Base-by-base conservation (phyloP, 2,113 vertebrate genomes). In the Ranitomeya imitator region DNA sequence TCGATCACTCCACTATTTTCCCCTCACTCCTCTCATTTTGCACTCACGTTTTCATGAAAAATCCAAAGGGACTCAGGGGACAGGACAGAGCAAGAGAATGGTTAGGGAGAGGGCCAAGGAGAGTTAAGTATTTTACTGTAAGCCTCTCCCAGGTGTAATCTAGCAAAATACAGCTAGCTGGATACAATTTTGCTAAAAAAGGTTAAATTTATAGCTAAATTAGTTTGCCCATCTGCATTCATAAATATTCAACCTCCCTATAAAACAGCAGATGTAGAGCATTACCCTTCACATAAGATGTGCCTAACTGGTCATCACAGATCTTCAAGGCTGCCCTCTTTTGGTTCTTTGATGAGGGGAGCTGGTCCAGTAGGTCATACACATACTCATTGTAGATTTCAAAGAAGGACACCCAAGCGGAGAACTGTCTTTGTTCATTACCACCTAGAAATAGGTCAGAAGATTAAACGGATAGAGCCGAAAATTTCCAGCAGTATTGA, bases 301-400 rank as follows among this genome's bases (percentile, higher is more conserved):
- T 97, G 82, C 97, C 96, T 31, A 92, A 93, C 69, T 96, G 94
- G 81, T 97, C 96, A 11, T 98, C 97, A 89, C 96, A 97, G 18
- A 98, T 94, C 6, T 96, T 93, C 45, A 97, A 90, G 37, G 94
- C 90, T 57, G 93, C 89, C 0, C 96, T 95, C 61, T 95, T 97
- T 87, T 95, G 96, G 57, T 91, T 79, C 91, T 94, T 97, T 2
- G 92, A 91, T 74, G 91, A 61, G 26, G 93, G 89, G 0, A 93
- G 63, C 0, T 91, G 78, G 83, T 93, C 94, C 37, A 98, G 91
- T 5, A 98, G 92, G 74, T 98, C 97, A 7, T 96, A 97, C 9
- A 98, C 94, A 3, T 93, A 94, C 89, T 98, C 97, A 0, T 98
- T 98, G 91, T 98, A 97, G 90, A 97, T 96, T 91, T 98, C 97